Evolutionary conservation across 2,113 vertebrate genomes (phyloP).

Genomic region (Sardina pilchardus): DNA sequence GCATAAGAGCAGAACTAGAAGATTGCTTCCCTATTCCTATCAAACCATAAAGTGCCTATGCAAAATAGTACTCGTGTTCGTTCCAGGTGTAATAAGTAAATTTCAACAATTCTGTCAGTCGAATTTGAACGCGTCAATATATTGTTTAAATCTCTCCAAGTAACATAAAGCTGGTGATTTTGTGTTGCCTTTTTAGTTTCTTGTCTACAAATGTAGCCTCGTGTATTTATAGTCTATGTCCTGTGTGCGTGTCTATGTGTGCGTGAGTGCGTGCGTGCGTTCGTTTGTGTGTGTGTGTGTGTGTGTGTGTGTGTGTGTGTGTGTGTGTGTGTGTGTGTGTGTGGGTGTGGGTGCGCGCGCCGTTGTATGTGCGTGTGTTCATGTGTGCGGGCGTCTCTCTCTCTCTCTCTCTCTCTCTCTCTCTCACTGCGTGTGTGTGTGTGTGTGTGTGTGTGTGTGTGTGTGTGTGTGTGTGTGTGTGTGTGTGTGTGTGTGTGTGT

Average conservation of each 20-base stretch:
- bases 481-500: slow-evolving; percentile 28
- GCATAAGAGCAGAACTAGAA: slow-evolving; percentile 72
- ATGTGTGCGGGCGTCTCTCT: slow-evolving; percentile 16
- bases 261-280: slow-evolving; percentile 25
- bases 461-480: slow-evolving; percentile 14
- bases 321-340: slow-evolving; percentile 10
- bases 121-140: slow-evolving; percentile 39
- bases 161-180: slow-evolving; percentile 54
- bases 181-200: slow-evolving; percentile 38
- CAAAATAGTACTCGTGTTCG: slow-evolving; percentile 61
- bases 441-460: slow-evolving; percentile 27
- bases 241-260: slow-evolving; percentile 17
- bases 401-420: too few species aligned
- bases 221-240: slow-evolving; percentile 34
- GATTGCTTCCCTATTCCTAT: slow-evolving; percentile 50
- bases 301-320: slow-evolving; percentile 28
- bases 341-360: background rate
- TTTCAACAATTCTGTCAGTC: slow-evolving; percentile 32
- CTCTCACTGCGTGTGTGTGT: slow-evolving; percentile 25
- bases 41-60: slow-evolving; percentile 79
- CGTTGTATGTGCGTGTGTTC: slow-evolving; percentile 15
- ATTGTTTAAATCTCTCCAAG: slow-evolving; percentile 32
- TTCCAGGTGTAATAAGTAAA: slow-evolving; percentile 32
- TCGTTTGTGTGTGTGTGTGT: slow-evolving; percentile 5
- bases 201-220: slow-evolving; percentile 48